These are phyloP conservation scores for Ophthalmolycus amberensis DNA, from an alignment of 2,113 vertebrate species.

Conservation along the genomic window DNA sequence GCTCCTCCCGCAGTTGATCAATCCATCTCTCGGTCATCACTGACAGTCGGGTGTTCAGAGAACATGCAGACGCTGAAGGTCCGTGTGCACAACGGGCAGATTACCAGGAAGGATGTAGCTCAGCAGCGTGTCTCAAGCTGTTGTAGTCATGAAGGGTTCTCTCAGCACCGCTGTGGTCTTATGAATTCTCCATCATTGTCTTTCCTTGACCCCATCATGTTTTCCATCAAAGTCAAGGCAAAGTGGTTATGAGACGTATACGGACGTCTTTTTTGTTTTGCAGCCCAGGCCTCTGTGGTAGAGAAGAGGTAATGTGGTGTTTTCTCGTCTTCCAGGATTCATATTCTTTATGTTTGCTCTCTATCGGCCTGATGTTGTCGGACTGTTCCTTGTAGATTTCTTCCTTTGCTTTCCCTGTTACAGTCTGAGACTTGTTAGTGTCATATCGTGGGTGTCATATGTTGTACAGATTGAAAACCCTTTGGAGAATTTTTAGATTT, in stretches of 20 bases:
- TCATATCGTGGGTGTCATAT: too few relatives aligned
- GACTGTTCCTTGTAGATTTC: background rate
- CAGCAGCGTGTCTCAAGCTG: too few relatives aligned
- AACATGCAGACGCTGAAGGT: background rate
- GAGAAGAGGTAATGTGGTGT: background rate
- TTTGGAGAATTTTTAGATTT: background rate
- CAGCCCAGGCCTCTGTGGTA: background rate
- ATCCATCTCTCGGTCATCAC: constrained; percentile 3
- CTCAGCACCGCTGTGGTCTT: too few relatives aligned
- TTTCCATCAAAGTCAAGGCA: too few relatives aligned
- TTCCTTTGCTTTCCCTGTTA: background rate
- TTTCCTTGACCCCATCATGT: too few relatives aligned
- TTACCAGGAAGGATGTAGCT: background rate
- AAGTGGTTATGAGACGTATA: too few relatives aligned
- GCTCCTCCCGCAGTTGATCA: constrained; percentile 24
- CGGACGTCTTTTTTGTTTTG: too few relatives aligned
- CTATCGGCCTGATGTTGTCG: background rate
- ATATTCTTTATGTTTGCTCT: too few relatives aligned
- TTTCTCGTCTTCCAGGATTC: background rate
- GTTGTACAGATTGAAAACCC: background rate
- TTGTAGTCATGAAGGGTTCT: too few relatives aligned
- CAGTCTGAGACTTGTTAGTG: background rate
- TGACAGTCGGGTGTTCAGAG: background rate
- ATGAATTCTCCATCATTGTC: too few relatives aligned
- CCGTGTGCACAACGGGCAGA: background rate